Percentiles rank a stretch among this genome's conserved stretches.
These are phyloP conservation scores for Ceratina australensis DNA, from an alignment of 1,140 invertebrate species.

Conservation along the genomic window DNA sequence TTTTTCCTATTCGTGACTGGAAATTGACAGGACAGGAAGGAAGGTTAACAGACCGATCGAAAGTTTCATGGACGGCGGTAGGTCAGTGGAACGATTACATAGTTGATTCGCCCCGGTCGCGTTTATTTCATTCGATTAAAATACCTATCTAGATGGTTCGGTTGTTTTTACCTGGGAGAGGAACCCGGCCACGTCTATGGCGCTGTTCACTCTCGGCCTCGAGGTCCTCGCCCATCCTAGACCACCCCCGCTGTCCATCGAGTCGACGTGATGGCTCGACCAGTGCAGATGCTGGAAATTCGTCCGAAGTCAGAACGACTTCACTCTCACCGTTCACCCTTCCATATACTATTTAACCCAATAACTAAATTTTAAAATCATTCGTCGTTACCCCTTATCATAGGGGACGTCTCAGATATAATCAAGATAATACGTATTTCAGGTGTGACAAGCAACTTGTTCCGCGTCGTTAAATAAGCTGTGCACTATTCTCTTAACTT, in stretches of 20 bases:
- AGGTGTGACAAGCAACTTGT: slow-evolving; percentile 19
- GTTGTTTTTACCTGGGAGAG: slow-evolving; percentile 81
- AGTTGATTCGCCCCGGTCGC: slow-evolving; percentile 27
- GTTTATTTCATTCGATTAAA: slow-evolving; percentile 64
- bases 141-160: too few species aligned
- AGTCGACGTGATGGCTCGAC: slow-evolving; percentile 82
- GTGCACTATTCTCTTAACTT: slow-evolving; percentile 10
- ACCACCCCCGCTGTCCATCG: slow-evolving; percentile 81
- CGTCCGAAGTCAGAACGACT: slow-evolving; percentile 55
- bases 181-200: slow-evolving; percentile 88
- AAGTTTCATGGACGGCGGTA: slow-evolving; percentile 47
- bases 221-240: slow-evolving; percentile 80
- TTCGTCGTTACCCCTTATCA: too few species aligned
- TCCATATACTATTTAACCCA: too few species aligned
- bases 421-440: background rate
- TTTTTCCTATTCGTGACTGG: slow-evolving; percentile 1
- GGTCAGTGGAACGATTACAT: slow-evolving; percentile 23
- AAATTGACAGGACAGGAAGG: slow-evolving; percentile 26
- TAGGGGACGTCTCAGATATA: background rate
- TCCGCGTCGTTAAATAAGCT: background rate
- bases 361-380: too few species aligned
- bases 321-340: background rate
- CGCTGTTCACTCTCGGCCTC: slow-evolving; percentile 87
- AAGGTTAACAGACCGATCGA: slow-evolving; percentile 50
- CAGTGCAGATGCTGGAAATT: slow-evolving; percentile 85